These are phyloP conservation scores for Deladenus siricidicola DNA, from an alignment of 2,888 invertebrate species.

Conservation along the genomic window DNA sequence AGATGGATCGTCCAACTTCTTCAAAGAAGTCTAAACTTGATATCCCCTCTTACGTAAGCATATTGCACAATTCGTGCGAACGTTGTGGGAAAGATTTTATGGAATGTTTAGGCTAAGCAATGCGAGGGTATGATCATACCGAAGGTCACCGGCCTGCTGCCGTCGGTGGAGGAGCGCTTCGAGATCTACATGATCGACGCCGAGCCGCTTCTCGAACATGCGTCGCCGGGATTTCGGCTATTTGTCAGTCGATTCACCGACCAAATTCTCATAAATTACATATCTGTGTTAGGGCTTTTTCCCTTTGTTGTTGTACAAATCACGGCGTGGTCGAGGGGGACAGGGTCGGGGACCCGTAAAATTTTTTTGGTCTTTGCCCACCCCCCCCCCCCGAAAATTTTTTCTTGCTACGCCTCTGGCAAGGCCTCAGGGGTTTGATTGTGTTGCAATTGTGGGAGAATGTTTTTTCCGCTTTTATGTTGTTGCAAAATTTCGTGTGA, in stretches of 20 bases:
- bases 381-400: no score
- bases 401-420: no score
- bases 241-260: slow-evolving; percentile 5
- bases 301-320: no score
- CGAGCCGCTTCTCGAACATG: background rate
- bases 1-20: background rate
- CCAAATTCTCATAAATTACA: background rate
- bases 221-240: background rate
- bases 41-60: background rate
- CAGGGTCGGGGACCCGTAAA: no score
- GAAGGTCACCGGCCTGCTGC: background rate
- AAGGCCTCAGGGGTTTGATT: background rate
- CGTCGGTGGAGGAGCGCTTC: background rate
- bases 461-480: background rate
- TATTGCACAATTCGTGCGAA: no score
- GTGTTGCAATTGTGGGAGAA: background rate
- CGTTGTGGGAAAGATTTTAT: background rate
- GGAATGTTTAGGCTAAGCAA: background rate
- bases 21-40: background rate
- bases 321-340: no score
- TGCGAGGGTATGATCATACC: background rate
- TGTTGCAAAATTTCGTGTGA: background rate
- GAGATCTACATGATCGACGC: slow-evolving; percentile 5
- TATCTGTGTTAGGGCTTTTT: background rate
- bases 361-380: no score